These are phyloP conservation scores for Drosophila willistoni DNA, from an alignment of 1,140 invertebrate species.

Conservation along the genomic window DNA sequence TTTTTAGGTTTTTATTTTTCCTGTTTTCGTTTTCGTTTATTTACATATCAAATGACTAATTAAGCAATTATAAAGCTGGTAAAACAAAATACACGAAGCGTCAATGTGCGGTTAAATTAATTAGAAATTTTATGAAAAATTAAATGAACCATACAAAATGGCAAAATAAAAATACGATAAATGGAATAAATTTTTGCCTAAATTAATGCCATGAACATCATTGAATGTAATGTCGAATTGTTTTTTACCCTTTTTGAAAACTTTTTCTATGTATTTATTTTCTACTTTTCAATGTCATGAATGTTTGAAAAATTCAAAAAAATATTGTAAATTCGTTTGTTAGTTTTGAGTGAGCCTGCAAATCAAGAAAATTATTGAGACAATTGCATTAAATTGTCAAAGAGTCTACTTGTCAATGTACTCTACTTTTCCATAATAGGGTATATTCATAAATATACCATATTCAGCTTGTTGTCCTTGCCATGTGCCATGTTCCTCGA, in stretches of 20 bases:
- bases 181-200: not conserved
- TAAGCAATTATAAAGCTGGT: conserved; percentile 37
- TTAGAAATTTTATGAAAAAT: conserved; percentile 23
- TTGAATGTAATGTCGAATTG: not conserved
- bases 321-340: too few species aligned
- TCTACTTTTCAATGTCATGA: too few species aligned
- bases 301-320: too few species aligned
- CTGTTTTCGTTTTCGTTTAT: conserved; percentile 18
- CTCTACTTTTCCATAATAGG: not conserved
- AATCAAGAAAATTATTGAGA: too few species aligned
- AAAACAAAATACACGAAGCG: not conserved
- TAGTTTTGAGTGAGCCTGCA: too few species aligned
- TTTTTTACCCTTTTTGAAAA: not conserved
- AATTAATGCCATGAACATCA: not conserved
- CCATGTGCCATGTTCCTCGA: conserved; percentile 44
- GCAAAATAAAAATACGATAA: not conserved
- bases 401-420: not conserved
- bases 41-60: conserved; percentile 27
- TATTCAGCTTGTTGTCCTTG: conserved; percentile 14
- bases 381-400: not conserved
- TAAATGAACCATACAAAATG: not conserved
- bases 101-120: conserved; percentile 25
- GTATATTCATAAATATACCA: not conserved
- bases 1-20: conserved; percentile 11
- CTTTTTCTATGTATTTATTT: too few species aligned